A percentile compares a stretch with the other conserved stretches of the same genome.
Evolutionary conservation across 1,140 invertebrate genomes (phyloP).

Genomic region (Pararge aegeria): DNA sequence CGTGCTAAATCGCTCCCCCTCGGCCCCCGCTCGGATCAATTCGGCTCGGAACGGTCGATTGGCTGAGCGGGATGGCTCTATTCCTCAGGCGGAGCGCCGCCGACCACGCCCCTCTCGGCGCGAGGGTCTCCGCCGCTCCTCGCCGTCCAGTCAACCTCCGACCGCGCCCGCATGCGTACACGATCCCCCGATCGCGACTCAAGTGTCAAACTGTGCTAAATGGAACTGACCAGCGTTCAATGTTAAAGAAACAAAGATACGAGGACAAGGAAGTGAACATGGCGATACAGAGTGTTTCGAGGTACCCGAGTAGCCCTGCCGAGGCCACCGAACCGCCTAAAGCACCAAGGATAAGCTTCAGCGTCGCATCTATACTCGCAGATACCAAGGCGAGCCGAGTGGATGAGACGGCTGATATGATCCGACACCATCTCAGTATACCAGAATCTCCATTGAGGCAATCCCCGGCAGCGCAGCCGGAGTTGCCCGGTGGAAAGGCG

Average conservation of each 20-base stretch:
- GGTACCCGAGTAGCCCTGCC: constrained; percentile 77
- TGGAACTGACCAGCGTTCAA: constrained; percentile 74
- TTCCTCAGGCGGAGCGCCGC: constrained; percentile 34
- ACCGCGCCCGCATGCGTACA: constrained; percentile 76
- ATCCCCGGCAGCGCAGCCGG: constrained; percentile 66
- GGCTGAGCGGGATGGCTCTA: constrained; percentile 61
- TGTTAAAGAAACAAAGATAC: constrained; percentile 75
- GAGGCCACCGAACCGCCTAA: constrained; percentile 80
- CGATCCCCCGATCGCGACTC: constrained; percentile 61
- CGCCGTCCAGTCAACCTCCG: constrained; percentile 67
- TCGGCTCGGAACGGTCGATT: constrained; percentile 67
- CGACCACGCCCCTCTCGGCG: constrained; percentile 38
- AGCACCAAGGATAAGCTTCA: constrained; percentile 83
- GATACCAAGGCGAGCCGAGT: constrained; percentile 80
- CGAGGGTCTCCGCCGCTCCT: constrained; percentile 40
- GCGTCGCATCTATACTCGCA: constrained; percentile 84
- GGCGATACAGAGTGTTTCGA: constrained; percentile 78
- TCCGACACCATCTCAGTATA: constrained; percentile 70
- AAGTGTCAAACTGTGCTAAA: constrained; percentile 69
- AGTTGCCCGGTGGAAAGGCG: constrained; percentile 66
- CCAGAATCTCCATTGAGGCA: constrained; percentile 73
- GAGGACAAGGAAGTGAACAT: constrained; percentile 78
- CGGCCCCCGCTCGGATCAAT: constrained; percentile 68
- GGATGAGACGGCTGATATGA: constrained; percentile 70
- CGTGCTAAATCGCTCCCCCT: constrained; percentile 75